A percentile compares a stretch with the other conserved stretches of the same genome.
These are phyloP conservation scores for Hydrotaea cyrtoneurina DNA, from an alignment of 2,888 invertebrate genomes.

Conservation along the genomic window DNA sequence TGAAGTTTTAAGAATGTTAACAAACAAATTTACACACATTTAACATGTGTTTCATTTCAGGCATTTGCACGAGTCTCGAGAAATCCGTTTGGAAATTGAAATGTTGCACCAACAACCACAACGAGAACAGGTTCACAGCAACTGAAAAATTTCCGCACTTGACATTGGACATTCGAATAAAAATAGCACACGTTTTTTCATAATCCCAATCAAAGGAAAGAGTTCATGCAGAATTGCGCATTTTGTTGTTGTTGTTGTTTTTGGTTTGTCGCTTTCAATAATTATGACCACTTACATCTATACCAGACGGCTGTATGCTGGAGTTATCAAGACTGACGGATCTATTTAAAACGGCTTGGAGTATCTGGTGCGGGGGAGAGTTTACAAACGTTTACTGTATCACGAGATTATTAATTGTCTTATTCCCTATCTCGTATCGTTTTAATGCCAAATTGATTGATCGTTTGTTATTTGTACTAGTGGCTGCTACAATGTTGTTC, in stretches of 20 bases:
- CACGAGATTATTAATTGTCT: slow-evolving; percentile 40
- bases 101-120: not conserved
- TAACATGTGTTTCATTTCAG: slow-evolving; percentile 41
- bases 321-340: slow-evolving; percentile 22
- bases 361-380: not conserved
- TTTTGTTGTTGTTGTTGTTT: too few relatives aligned
- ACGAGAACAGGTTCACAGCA: slow-evolving; percentile 9
- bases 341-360: not conserved
- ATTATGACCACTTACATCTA: not conserved
- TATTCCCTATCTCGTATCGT: not conserved
- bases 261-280: not conserved
- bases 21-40: slow-evolving; percentile 43
- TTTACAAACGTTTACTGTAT: slow-evolving; percentile 34
- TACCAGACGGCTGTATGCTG: not conserved
- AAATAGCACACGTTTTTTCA: not conserved
- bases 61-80: not conserved
- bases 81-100: slow-evolving; percentile 1
- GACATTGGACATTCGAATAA: slow-evolving; percentile 10
- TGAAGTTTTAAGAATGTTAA: slow-evolving; percentile 31
- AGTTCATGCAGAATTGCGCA: not conserved
- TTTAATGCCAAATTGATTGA: slow-evolving; percentile 52
- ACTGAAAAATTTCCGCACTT: slow-evolving; percentile 13
- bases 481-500: slow-evolving; percentile 10
- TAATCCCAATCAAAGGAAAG: not conserved
- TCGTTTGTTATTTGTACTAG: slow-evolving; percentile 43